These are phyloP conservation scores for Tiaroga cobitis DNA, from an alignment of 2,797 vertebrate genomes.

Conservation along the genomic window DNA sequence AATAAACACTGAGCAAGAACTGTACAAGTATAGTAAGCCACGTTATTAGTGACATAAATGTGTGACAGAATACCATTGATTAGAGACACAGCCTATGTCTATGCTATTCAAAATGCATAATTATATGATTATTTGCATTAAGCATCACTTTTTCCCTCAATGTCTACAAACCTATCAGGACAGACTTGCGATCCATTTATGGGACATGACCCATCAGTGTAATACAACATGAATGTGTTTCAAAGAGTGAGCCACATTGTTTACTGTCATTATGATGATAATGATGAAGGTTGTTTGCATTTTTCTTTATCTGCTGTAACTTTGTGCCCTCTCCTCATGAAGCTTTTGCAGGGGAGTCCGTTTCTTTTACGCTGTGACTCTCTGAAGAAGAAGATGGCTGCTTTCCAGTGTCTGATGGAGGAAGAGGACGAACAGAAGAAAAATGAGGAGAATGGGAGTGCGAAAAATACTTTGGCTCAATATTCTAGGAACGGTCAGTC, in stretches of 20 bases:
- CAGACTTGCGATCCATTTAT: background rate
- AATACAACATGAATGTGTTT: background rate
- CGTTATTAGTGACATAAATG: background rate
- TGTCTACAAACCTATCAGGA: background rate
- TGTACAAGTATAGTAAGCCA: background rate
- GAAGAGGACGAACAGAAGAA: slow-evolving; percentile 56
- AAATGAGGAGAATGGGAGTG: slow-evolving; percentile 62
- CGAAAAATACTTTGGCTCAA: slow-evolving; percentile 69
- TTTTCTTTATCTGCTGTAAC: background rate
- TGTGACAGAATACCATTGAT: background rate
- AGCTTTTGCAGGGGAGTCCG: slow-evolving; percentile 71
- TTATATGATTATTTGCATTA: background rate
- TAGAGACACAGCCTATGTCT: background rate
- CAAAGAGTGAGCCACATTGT: background rate
- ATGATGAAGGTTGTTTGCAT: background rate
- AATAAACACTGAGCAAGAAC: background rate
- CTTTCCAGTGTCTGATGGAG: slow-evolving; percentile 79
- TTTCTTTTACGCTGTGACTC: slow-evolving; percentile 67
- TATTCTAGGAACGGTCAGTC: slow-evolving; percentile 72
- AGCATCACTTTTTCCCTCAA: background rate
- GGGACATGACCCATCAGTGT: background rate
- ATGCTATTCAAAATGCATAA: background rate
- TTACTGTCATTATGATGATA: background rate
- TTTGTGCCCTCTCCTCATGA: slow-evolving; percentile 58
- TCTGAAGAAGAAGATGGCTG: slow-evolving; percentile 80